A percentile compares a stretch with the other conserved stretches of the same genome.
Conservation (phyloP, 2,888 invertebrate genomes). For the Leucoma salicis region DNA sequence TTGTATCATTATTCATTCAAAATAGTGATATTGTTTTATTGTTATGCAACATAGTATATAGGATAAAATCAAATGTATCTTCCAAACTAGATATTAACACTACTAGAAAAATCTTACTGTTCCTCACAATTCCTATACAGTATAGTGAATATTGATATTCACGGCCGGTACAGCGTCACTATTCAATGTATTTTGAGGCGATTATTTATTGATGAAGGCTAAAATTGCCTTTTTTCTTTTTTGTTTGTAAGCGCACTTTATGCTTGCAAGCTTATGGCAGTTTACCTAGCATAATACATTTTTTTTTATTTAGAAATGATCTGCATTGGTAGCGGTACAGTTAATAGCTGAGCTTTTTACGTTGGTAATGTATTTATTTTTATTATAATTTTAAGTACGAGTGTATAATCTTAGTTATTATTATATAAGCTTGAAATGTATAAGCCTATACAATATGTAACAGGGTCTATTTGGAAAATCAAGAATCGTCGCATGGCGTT, state of each 20-base stretch:
- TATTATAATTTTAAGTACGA: slow-evolving; percentile 29
- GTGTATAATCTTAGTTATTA: slow-evolving; percentile 44
- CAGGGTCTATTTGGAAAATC: slow-evolving; percentile 72
- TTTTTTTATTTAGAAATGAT: slow-evolving; percentile 12
- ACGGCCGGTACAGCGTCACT: too few species aligned
- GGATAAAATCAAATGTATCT: slow-evolving; percentile 8
- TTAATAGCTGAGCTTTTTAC: slow-evolving; percentile 25
- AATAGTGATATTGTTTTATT: too few species aligned
- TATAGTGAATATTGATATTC: too few species aligned
- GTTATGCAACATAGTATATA: slow-evolving; percentile 3
- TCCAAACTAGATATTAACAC: slow-evolving; percentile 11
- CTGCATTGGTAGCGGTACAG: slow-evolving; percentile 19
- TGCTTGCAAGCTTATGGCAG: slow-evolving; percentile 20
- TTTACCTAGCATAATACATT: slow-evolving; percentile 17
- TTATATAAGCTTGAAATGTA: slow-evolving; percentile 40
- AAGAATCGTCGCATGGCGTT: slow-evolving; percentile 60
- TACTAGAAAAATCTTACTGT: slow-evolving; percentile 13
- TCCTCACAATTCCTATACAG: too few species aligned
- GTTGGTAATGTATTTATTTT: slow-evolving; percentile 21
- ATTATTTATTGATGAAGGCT: too few species aligned
- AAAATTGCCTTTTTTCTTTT: too few species aligned
- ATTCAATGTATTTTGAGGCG: too few species aligned
- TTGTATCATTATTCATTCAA: too few species aligned
- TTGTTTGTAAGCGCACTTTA: slow-evolving; percentile 7
- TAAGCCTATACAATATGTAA: slow-evolving; percentile 47